A percentile compares a stretch with the other conserved stretches of the same genome.
Evolutionary conservation across 2,113 vertebrate species (phyloP).

Genomic region (Gorilla gorilla): DNA sequence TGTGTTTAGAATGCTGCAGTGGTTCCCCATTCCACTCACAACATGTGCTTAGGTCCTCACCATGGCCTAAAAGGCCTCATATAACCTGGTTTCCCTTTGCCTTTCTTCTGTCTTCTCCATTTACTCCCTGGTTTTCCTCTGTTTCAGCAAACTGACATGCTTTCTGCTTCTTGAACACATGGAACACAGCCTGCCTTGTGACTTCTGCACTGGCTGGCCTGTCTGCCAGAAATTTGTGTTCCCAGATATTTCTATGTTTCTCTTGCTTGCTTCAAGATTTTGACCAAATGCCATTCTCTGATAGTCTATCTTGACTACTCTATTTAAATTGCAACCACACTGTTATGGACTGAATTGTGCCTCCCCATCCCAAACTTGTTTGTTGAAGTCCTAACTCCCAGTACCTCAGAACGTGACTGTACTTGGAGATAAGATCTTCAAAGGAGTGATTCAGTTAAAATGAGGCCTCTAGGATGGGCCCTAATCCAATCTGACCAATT

Average conservation of each 20-base stretch:
- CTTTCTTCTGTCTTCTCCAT: not conserved
- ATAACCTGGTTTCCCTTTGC: not conserved
- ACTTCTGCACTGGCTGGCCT: not conserved
- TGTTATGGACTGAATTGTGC: not conserved
- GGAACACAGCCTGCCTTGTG: not conserved
- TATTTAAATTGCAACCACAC: not conserved
- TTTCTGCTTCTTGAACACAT: not conserved
- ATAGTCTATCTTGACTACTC: not conserved
- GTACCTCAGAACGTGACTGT: not conserved
- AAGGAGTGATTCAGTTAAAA: not conserved
- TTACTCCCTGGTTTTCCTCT: not conserved
- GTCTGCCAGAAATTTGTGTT: not conserved
- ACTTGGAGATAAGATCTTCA: not conserved
- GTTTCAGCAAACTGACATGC: not conserved
- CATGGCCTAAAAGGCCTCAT: not conserved
- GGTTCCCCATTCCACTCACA: not conserved
- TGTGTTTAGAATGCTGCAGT: not conserved
- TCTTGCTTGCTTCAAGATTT: not conserved
- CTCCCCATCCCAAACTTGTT: not conserved
- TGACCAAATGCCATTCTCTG: not conserved
- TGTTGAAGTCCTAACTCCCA: not conserved
- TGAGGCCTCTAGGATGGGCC: rapidly evolving
- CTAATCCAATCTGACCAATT: not conserved
- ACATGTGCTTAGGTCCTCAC: not conserved
- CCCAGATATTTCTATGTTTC: not conserved